Evolutionary conservation across 2,113 vertebrate species (phyloP).

Genomic region (Nanger granti): DNA sequence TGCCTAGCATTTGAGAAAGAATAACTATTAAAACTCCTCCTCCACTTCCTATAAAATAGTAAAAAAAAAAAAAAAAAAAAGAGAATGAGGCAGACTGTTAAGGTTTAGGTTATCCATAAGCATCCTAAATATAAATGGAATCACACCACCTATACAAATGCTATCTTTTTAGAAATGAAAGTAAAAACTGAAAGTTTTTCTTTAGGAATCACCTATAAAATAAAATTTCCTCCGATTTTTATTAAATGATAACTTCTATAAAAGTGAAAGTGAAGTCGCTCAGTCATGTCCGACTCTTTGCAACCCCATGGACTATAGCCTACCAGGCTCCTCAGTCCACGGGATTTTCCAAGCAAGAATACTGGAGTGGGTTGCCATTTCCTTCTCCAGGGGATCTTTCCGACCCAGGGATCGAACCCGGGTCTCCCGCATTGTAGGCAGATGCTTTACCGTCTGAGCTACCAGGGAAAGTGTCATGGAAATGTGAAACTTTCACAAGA

Average conservation of each 20-base stretch:
- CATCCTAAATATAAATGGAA: background rate
- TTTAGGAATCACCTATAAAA: background rate
- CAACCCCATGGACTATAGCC: no score
- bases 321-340: no score
- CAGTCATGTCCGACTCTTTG: no score
- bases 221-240: background rate
- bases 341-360: no score
- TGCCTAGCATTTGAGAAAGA: background rate
- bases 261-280: background rate
- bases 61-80: background rate
- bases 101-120: constrained; percentile 6
- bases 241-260: background rate
- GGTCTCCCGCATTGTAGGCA: no score
- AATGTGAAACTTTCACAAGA: constrained; percentile 7
- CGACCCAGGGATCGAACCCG: no score
- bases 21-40: background rate
- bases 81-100: background rate
- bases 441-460: no score
- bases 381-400: no score
- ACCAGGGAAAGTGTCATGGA: background rate
- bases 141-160: background rate
- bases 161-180: background rate
- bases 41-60: background rate
- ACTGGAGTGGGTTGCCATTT: no score
- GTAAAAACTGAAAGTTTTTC: background rate